Base-by-base conservation (phyloP, 2,888 invertebrate species). In the Buathra laborator region DNA sequence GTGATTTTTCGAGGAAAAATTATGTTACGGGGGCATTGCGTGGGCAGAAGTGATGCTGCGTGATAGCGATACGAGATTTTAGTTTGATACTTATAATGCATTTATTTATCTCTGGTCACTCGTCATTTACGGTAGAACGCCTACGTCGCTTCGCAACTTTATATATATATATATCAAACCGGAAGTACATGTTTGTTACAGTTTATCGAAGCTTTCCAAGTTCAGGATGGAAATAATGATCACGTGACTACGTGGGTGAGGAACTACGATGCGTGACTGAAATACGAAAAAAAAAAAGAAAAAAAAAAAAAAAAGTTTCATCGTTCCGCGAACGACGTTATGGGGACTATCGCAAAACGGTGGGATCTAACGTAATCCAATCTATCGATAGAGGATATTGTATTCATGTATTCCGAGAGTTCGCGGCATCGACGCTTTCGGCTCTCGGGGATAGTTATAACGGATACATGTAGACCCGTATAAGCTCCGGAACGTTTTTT, bases 301-400 rank as follows among this genome's bases (percentile, higher is more conserved):
- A 1, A 59, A 0, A 29, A 12, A 59, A 29, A 12, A 12, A 14
- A n/a, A 32, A n/a, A 32, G 14, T 1, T n/a, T 59, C n/a, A 32
- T 10, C 5, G 14, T 14, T 29, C 12, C 0, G 29, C 59, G 7
- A 62, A 32, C 29, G 59, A 59, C 59, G 59, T 24, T 32, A n/a
- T 2, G 5, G 19, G 10, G 24, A 10, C 10, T 29, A n/a, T 29
- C 62, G 62, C 29, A 29, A 19, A 5, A 29, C 6, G 12, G 29
- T 24, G 19, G 6, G 46, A 68, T 68, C 3, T 29, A 29, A 29
- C 24, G 68, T 68, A 68, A 68, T 14, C 46, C 68, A 32, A 68
- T 68, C 68, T 48, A 68, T 68, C 48, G 68, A 29, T n/a, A 44
- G 32, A 29, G 32, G 48, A 59, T 44, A 56, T 24, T 59, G 24